Evolutionary conservation across 1,140 invertebrate genomes (phyloP), one percentile per base, ranked within the genome.

Genomic region (Copidosoma floridanum): DNA sequence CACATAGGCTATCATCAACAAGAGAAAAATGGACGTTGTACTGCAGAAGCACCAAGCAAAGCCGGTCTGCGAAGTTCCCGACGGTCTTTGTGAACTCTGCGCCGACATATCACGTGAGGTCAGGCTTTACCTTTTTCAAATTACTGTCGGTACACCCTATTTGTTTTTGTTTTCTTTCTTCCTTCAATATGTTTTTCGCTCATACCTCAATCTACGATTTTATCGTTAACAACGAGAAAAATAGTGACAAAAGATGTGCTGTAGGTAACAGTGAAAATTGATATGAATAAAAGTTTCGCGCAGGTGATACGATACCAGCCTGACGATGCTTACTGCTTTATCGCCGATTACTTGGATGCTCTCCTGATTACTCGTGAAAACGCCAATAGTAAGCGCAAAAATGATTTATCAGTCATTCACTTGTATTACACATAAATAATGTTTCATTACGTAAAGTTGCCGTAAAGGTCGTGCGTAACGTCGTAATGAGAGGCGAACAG

Each of bases 81-180:
- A 88, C 61, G 88, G 88, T 3, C 75, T 90, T 5, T 80, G 80
- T 3, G 88, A 89, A 75, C 74, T 90, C 16, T 85, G 88, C 71
- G 76, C 82, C 0, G 88, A 89, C 73, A 88, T 90, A 63, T 83
- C 86, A 5, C 78, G 87, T 32, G 88, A 89, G 76, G 86, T 85
- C 24, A 48, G 52, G 29, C 11, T 54, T 54, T 43, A 0, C 16
- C 2, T 35, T 24, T 23, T 26, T 21, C 16, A 32, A 12, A 32
- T 32, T 32, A n/a, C n/a, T n/a, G n/a, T n/a, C n/a, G n/a, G n/a
- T n/a, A n/a, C n/a, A n/a, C n/a, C n/a, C n/a, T n/a, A n/a, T n/a
- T n/a, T n/a, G n/a, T n/a, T n/a, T n/a, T n/a, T n/a, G n/a, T n/a
- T n/a, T n/a, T n/a, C n/a, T n/a, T n/a, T n/a, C n/a, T n/a, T n/a